Evolutionary conservation across 2,888 invertebrate genomes (phyloP).

Genomic region (Monoplex corrugatus): DNA sequence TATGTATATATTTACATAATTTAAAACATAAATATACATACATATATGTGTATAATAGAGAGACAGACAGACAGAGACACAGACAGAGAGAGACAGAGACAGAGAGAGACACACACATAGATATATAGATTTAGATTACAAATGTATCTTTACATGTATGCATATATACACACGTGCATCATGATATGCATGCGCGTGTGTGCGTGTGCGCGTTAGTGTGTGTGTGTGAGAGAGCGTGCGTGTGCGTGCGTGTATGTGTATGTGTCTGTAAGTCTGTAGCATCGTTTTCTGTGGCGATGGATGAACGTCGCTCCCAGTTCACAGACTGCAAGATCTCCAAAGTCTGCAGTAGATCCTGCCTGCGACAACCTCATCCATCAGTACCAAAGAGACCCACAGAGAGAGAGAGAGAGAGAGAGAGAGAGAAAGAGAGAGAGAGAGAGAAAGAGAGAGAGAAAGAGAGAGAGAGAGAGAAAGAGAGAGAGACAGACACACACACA

Average conservation of each 20-base stretch:
- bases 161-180: neutral
- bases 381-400: neutral
- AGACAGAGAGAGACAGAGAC: neutral
- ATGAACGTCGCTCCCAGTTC: too few species aligned
- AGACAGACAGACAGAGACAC: constrained; percentile 11
- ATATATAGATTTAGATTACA: neutral
- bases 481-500: neutral
- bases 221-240: too few species aligned
- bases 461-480: neutral
- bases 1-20: neutral
- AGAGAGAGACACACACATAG: neutral
- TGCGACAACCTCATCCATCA: too few species aligned
- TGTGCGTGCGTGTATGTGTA: too few species aligned
- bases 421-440: neutral
- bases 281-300: too few species aligned
- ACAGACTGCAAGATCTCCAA: too few species aligned
- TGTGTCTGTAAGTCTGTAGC: too few species aligned
- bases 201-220: too few species aligned
- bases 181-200: too few species aligned
- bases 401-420: too few species aligned
- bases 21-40: neutral
- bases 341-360: too few species aligned
- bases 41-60: too few species aligned
- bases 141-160: neutral
- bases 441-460: neutral